These are phyloP conservation scores for Ooceraea biroi DNA, from an alignment of 1,140 invertebrate species.

Conservation along the genomic window DNA sequence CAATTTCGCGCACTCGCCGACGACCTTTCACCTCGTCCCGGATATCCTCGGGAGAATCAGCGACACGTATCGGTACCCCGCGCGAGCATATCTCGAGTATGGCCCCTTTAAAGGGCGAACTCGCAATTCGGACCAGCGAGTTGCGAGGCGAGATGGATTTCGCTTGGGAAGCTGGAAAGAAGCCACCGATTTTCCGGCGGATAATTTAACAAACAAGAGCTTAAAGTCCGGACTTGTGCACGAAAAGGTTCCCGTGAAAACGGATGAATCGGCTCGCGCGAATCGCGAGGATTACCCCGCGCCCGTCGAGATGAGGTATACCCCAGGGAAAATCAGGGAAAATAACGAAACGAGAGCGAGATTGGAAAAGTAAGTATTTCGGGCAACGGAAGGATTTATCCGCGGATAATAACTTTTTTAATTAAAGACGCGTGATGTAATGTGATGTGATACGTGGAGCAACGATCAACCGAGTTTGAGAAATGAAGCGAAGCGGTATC, in stretches of 20 bases:
- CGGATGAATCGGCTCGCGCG: not conserved
- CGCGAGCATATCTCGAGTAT: conserved; percentile 7
- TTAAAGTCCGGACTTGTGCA: not conserved
- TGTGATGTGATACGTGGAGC: not conserved
- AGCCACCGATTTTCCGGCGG: conserved; percentile 16
- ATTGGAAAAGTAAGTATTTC: not conserved
- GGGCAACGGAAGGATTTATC: not conserved
- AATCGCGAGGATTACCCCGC: not conserved
- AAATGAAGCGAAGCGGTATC: not conserved
- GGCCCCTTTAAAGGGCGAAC: conserved; percentile 18
- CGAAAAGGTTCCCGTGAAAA: not conserved
- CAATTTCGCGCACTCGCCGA: not conserved
- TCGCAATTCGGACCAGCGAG: conserved; percentile 8
- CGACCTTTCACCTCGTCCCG: not conserved
- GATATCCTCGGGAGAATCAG: not conserved
- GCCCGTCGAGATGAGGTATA: not conserved
- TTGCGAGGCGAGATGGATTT: conserved; percentile 5
- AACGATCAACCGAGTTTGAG: not conserved
- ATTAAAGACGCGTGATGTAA: not conserved
- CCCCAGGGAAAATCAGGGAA: not conserved
- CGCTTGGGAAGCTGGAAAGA: not conserved
- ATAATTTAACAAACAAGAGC: conserved; percentile 36
- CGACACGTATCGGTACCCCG: conserved; percentile 30
- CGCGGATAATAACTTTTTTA: not conserved
- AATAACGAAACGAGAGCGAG: not conserved